Conservation (phyloP, 2,113 vertebrate species). For the Chloebia gouldiae region DNA sequence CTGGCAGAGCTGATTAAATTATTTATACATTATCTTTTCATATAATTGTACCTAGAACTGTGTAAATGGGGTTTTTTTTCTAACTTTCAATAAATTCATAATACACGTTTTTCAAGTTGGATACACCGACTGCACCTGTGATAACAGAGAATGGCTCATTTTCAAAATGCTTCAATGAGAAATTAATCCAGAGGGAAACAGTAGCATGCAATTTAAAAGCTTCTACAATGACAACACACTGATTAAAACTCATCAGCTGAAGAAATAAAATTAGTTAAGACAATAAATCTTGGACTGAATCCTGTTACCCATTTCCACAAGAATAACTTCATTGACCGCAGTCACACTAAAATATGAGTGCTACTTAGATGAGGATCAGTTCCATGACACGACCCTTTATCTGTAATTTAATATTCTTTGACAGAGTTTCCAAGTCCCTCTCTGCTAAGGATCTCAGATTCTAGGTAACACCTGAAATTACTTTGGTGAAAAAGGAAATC, state of each 20-base stretch:
- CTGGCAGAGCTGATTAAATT: conserved; percentile 53
- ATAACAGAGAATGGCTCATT: conserved; percentile 8
- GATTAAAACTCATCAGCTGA: conserved; percentile 51
- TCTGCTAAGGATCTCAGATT: background rate
- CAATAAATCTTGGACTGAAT: conserved; percentile 34
- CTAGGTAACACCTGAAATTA: background rate
- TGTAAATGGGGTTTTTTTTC: background rate
- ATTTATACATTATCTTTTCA: conserved; percentile 34
- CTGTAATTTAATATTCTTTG: background rate
- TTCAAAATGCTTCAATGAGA: conserved; percentile 19
- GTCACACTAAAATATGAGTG: background rate
- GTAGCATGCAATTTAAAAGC: conserved; percentile 24
- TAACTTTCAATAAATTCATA: conserved; percentile 35
- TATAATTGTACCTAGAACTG: conserved; percentile 20
- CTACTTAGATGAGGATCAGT: background rate
- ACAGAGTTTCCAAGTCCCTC: background rate
- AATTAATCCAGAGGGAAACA: conserved; percentile 40
- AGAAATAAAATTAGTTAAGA: conserved; percentile 54
- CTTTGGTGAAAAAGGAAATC: background rate
- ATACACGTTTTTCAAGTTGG: background rate
- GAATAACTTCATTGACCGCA: conserved; percentile 22
- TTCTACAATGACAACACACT: background rate
- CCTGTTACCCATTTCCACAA: background rate
- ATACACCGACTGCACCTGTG: background rate
- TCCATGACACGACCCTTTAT: background rate